Percentiles rank a stretch among this genome's conserved stretches.
These are phyloP conservation scores for Bombyx mori DNA, from an alignment of 1,140 invertebrate species.

Conservation along the genomic window ASM3026992v2 NC_085125.1:1771001-1771500, in stretches of 20 bases:
- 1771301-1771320: too few relatives aligned
- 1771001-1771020: neutral
- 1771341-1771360: too few relatives aligned
- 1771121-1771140: conserved; percentile 25
- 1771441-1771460: too few relatives aligned
- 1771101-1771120: conserved; percentile 11
- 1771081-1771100: conserved; percentile 20
- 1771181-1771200: conserved; percentile 13
- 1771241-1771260: conserved; percentile 14
- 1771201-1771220: conserved; percentile 25
- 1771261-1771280: conserved; percentile 11
- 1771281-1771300: neutral
- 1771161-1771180: conserved; percentile 24
- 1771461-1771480: too few relatives aligned
- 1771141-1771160: conserved; percentile 23
- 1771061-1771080: neutral
- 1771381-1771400: too few relatives aligned
- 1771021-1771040: neutral
- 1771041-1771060: neutral
- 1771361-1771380: too few relatives aligned
- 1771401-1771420: too few relatives aligned
- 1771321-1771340: too few relatives aligned
- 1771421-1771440: too few relatives aligned
- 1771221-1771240: conserved; percentile 10
- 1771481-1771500: too few relatives aligned